Conservation (phyloP, 2,888 invertebrate species). For the Lasioglossum pauxillum region DNA sequence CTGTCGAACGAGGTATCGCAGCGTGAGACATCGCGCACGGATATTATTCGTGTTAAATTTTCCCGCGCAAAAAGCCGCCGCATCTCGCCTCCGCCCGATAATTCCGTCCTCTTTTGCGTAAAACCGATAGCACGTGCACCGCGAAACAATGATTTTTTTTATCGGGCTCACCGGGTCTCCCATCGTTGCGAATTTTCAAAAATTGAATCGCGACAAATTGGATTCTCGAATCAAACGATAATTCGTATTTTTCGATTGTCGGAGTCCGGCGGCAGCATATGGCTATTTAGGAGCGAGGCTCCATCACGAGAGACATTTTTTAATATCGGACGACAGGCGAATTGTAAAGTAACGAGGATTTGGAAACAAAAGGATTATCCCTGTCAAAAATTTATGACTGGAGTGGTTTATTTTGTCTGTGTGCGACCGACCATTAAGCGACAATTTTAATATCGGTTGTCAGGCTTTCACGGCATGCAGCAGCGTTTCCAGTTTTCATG, state of each 20-base stretch:
- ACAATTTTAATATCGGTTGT: neutral
- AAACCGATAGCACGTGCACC: conserved; percentile 10
- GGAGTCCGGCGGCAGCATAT: too few relatives aligned
- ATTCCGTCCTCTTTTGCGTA: neutral
- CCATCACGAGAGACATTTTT: neutral
- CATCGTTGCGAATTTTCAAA: neutral
- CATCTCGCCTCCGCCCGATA: conserved; percentile 4
- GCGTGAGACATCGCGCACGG: conserved; percentile 6
- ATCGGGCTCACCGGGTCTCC: neutral
- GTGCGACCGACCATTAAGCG: neutral
- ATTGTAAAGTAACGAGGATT: neutral
- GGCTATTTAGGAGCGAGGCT: too few relatives aligned
- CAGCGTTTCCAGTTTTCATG: conserved; percentile 3
- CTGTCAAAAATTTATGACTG: neutral
- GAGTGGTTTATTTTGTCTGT: neutral
- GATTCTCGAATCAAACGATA: neutral
- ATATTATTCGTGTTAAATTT: conserved; percentile 26
- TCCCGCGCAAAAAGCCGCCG: neutral
- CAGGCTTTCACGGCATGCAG: neutral
- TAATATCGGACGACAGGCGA: neutral
- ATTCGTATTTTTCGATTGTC: neutral
- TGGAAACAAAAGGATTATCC: neutral
- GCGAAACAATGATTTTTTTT: neutral
- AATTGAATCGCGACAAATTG: conserved; percentile 1
- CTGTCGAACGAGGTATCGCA: conserved; percentile 7